Base-by-base conservation (phyloP, 2,888 invertebrate species). In the Syrista parreyssii region DNA sequence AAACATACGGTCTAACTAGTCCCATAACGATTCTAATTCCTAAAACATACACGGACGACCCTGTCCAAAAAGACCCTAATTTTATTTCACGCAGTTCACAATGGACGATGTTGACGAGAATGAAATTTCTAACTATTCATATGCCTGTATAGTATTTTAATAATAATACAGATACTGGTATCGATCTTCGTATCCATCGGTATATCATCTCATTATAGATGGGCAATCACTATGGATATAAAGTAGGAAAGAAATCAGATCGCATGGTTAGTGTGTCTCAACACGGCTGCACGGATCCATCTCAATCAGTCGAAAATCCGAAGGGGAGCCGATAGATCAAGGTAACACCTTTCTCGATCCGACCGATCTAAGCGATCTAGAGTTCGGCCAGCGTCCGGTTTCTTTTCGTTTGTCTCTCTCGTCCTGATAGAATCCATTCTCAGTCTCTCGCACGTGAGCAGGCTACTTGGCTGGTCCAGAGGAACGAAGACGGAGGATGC, bases 291-390 rank as follows among this genome's bases (percentile, higher is more conserved):
- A 33, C 31, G 33, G 71, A 71, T 71, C 71, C 71, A 71, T 71
- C 71, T 71, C 71, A 71, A 71, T 71, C 71, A 71, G 71, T 71
- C 71, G 32, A 79, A 82, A 82, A 82, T 81, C 83, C 85, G 82
- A 82, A 82, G 82, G 85, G 84, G 78, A 85, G 85, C 86, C 86
- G 86, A 87, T 87, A 87, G 85, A 87, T 87, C 87, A 87, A 86
- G 85, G 86, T 84, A 87, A 86, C 87, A 87, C 87, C 86, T 87
- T 82, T 79, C 82, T 81, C 75, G 75, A 79, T 72, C 74, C 72
- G 78, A 72, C 76, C 76, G 40, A 40, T 40, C 40, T 15, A 40
- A 55, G 55, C 55, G 55, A 55, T 55, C 55, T 23, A 55, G 55
- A 55, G 55, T 23, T 55, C 55, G 55, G 55, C 55, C 55, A 55